These are phyloP conservation scores for Grammomys surdaster DNA, from an alignment of 2,113 vertebrate genomes.

Conservation along the genomic window DNA sequence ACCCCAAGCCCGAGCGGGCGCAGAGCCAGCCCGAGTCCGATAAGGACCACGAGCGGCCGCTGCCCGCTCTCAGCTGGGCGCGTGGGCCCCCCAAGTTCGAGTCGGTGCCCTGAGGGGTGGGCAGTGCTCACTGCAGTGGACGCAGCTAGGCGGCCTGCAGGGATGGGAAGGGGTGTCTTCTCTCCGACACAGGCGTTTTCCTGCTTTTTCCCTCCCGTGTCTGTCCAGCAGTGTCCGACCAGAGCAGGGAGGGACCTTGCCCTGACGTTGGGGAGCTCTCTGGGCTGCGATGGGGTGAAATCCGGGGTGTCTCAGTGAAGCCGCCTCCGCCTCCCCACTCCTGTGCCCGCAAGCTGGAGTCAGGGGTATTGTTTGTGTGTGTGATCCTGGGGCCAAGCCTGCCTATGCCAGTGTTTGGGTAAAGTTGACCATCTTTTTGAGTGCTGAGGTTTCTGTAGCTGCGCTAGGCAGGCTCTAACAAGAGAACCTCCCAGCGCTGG, in stretches of 20 bases:
- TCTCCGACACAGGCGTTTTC: slow-evolving; percentile 71
- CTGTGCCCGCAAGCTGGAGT: background rate
- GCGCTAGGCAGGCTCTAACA: background rate
- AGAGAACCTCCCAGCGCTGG: background rate
- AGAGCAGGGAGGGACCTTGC: slow-evolving; percentile 65
- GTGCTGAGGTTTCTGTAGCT: background rate
- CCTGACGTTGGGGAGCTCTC: background rate
- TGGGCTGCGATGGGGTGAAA: background rate
- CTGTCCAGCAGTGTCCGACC: slow-evolving; percentile 78
- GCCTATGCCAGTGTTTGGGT: background rate
- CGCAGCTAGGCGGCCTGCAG: slow-evolving; percentile 37
- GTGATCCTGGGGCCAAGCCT: background rate
- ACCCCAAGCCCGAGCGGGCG: slow-evolving; percentile 97
- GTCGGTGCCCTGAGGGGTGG: slow-evolving; percentile 86
- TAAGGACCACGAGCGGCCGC: slow-evolving; percentile 93
- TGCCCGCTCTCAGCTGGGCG: slow-evolving; percentile 90
- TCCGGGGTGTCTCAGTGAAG: background rate
- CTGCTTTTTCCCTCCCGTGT: slow-evolving; percentile 81
- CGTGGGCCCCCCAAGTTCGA: slow-evolving; percentile 94
- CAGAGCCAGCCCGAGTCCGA: slow-evolving; percentile 98
- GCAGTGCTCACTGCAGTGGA: slow-evolving; percentile 21
- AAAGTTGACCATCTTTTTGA: background rate
- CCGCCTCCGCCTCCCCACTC: background rate
- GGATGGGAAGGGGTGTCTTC: slow-evolving; percentile 66
- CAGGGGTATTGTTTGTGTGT: slow-evolving; percentile 15